Evolutionary conservation across 2,888 invertebrate genomes (phyloP).

Genomic region (Tipula lateralis): DNA sequence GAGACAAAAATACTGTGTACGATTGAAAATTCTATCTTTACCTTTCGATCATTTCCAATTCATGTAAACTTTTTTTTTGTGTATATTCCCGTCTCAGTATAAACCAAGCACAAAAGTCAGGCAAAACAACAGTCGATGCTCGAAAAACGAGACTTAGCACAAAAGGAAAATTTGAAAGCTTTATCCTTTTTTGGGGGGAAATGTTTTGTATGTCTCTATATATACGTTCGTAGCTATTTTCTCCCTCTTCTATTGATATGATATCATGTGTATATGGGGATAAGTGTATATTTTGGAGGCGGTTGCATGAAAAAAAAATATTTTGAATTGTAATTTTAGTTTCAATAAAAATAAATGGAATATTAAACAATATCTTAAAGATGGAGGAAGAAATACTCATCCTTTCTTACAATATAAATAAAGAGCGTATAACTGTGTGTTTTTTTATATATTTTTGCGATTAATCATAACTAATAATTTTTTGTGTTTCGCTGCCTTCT

Average conservation of each 20-base stretch:
- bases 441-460: not conserved
- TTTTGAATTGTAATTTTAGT: slow-evolving; percentile 27
- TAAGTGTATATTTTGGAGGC: not conserved
- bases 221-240: not conserved
- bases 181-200: not conserved
- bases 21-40: not conserved
- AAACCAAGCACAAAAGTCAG: not conserved
- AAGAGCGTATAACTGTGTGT: not conserved
- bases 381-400: not conserved
- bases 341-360: slow-evolving; percentile 28
- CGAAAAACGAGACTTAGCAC: not conserved
- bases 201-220: not conserved
- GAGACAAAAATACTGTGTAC: not conserved
- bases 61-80: not conserved
- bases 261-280: not conserved
- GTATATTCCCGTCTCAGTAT: not conserved
- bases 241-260: not conserved
- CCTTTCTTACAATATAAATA: not conserved
- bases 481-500: not conserved
- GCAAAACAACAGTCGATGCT: not conserved
- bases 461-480: slow-evolving; percentile 12
- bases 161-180: not conserved
- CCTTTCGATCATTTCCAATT: slow-evolving; percentile 11
- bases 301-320: slow-evolving; percentile 14
- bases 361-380: not conserved